Conservation (phyloP, 2,797 vertebrate species). For the Coluber constrictor region DNA sequence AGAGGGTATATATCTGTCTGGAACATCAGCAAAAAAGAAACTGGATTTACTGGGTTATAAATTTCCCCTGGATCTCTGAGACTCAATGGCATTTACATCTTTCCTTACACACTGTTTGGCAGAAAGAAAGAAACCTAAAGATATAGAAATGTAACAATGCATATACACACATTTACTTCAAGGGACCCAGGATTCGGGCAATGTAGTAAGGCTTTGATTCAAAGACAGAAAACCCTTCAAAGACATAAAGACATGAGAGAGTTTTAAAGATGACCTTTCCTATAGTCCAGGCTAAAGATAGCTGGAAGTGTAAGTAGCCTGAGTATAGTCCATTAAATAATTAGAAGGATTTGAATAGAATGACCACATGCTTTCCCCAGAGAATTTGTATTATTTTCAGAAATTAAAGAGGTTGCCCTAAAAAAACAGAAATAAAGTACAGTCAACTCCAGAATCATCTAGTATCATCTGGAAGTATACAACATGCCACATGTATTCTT, state of each 20-base stretch:
- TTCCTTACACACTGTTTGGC: neutral
- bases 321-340: neutral
- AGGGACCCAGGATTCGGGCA: neutral
- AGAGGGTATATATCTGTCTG: neutral
- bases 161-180: neutral
- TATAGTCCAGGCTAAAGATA: neutral
- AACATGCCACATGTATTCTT: constrained; percentile 18
- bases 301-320: neutral
- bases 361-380: neutral
- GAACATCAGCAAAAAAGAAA: neutral
- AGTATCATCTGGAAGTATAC: constrained; percentile 21
- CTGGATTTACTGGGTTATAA: neutral
- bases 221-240: neutral
- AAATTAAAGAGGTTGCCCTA: neutral
- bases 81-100: neutral
- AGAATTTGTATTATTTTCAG: neutral
- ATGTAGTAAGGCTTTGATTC: neutral
- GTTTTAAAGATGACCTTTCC: neutral
- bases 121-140: neutral
- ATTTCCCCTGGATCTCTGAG: neutral
- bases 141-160: neutral
- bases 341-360: neutral
- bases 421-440: neutral
- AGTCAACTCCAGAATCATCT: neutral
- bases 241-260: neutral